These are phyloP conservation scores for Pachymerium ferrugineum DNA, from an alignment of 2,888 invertebrate species.

Conservation along the genomic window DNA sequence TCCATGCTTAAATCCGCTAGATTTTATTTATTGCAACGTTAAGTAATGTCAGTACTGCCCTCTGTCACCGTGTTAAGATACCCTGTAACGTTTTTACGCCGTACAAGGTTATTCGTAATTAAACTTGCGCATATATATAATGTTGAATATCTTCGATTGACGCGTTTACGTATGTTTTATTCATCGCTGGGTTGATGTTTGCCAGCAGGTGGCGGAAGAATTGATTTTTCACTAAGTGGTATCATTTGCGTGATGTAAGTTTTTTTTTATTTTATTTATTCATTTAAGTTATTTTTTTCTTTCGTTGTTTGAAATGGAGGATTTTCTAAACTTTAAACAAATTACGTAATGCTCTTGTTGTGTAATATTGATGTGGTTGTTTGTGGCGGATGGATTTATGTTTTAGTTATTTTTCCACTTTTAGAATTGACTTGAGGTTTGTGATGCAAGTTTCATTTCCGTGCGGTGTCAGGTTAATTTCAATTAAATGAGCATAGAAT, in stretches of 20 bases:
- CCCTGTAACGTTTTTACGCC: neutral
- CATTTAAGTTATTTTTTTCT: neutral
- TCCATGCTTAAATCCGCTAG: neutral
- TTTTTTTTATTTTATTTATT: neutral
- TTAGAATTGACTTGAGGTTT: constrained; percentile 1
- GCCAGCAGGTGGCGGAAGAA: constrained; percentile 22
- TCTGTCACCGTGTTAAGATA: neutral
- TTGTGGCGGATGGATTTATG: neutral
- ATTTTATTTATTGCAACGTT: constrained; percentile 23
- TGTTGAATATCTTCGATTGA: constrained; percentile 2
- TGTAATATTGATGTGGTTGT: neutral
- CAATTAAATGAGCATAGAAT: constrained; percentile 24
- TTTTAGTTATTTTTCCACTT: neutral
- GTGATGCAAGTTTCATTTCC: constrained; percentile 22
- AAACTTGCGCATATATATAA: constrained; percentile 11
- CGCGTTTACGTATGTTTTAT: constrained; percentile 1
- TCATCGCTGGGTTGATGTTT: constrained; percentile 20
- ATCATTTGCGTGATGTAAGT: neutral
- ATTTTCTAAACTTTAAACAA: too few relatives aligned
- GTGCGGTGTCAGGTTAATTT: constrained; percentile 20
- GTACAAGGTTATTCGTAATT: neutral
- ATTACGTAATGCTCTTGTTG: neutral
- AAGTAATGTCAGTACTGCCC: constrained; percentile 16
- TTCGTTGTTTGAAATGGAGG: neutral
- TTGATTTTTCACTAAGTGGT: constrained; percentile 23